Evolutionary conservation across 1,140 invertebrate genomes (phyloP), one percentile per base, ranked within the genome.

Genomic region (Magallana gigas): DNA sequence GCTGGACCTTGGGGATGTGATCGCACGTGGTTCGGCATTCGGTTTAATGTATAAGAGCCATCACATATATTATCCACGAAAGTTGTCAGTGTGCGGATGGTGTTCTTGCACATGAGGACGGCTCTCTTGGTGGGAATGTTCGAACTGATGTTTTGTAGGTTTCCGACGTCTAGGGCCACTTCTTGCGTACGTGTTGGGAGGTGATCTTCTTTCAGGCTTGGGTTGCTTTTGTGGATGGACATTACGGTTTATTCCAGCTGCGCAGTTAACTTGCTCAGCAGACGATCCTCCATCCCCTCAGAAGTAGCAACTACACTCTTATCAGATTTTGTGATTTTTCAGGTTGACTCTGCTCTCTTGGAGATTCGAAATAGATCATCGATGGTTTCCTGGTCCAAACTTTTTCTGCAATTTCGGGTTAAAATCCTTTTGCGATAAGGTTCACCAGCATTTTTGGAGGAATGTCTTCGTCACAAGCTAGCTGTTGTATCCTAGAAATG

Each of bases 391-490:
- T 4, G 71, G 9, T 76, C 71, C 18, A 76, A 36, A 3, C 5
- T 12, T 18, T 76, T 23, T 76, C 71, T 76, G 71, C 18, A 16
- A n/a, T 76, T 9, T 14, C 12, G n/a, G 71, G 1, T n/a, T 36
- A 2, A 11, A 76, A 18, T 76, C 71, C 71, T 36, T 76, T 76
- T 76, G 71, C 71, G 11, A 76, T 76, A 11, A 76, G 11, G 71
- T 76, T 76, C 1, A 76, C 71, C 1, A 76, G 2, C 71, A 76
- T 76, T n/a, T 2, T 11, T 23, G 11, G 12, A 23, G n/a, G 71
- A 18, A 76, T 76, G 29, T 4, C 71, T 11, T 76, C 12, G 12
- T 76, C 71, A 36, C 11, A 76, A 11, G 71, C 29, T 23, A 36
- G 8, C 18, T 76, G 71, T 1, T 76, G 71, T 4, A 76, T 23